These are phyloP conservation scores for Lethenteron reissneri DNA, from an alignment of 2,113 vertebrate genomes.

Conservation along the genomic window DNA sequence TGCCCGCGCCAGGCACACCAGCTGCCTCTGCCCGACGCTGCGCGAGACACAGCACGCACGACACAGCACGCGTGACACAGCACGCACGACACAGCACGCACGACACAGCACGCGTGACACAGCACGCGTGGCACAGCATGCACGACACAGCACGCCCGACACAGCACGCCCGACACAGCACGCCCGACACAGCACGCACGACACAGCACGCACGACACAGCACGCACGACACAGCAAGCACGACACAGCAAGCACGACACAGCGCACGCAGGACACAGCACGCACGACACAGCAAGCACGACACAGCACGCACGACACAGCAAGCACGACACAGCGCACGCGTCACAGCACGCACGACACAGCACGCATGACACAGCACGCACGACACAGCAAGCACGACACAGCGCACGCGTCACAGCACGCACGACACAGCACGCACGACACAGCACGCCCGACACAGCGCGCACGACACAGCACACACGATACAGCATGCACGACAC, in stretches of 20 bases:
- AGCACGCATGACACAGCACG: no score
- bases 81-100: not conserved
- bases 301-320: not conserved
- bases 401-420: no score
- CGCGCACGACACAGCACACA: not conserved
- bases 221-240: not conserved
- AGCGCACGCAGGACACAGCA: no score
- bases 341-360: not conserved
- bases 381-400: not conserved
- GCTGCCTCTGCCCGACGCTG: conserved; percentile 73
- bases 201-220: no score
- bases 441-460: conserved; percentile 69
- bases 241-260: not conserved
- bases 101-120: not conserved
- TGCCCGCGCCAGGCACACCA: conserved; percentile 69
- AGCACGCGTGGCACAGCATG: not conserved
- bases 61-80: not conserved
- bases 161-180: no score
- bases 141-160: not conserved
- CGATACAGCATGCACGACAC: not conserved
- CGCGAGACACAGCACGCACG: not conserved
- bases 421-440: no score
- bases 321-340: no score
- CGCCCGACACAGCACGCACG: not conserved
- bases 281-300: not conserved